A percentile compares a stretch with the other conserved stretches of the same genome.
These are phyloP conservation scores for Ciconia stormi DNA, from an alignment of 2,113 vertebrate genomes.

Conservation along the genomic window DNA sequence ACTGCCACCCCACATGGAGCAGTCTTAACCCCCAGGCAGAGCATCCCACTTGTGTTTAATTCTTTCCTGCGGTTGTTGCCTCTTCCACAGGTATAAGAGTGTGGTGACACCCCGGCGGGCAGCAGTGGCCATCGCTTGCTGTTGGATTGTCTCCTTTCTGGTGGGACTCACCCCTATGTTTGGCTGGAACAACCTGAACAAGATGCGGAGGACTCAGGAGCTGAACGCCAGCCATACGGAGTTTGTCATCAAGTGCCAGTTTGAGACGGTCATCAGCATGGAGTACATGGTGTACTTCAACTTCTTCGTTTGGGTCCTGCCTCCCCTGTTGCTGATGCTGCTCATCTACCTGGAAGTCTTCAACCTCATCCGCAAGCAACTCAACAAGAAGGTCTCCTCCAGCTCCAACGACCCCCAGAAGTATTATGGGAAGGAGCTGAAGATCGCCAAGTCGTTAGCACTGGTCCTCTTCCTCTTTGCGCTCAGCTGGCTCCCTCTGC, in stretches of 20 bases:
- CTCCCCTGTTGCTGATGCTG: conserved; percentile 90
- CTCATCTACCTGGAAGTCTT: conserved; percentile 94
- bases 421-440: conserved; percentile 94
- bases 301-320: conserved; percentile 94
- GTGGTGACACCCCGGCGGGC: conserved; percentile 88
- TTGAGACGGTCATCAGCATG: conserved; percentile 96
- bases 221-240: conserved; percentile 59
- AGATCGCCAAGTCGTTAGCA: conserved; percentile 92
- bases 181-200: conserved; percentile 90
- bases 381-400: conserved; percentile 88
- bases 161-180: conserved; percentile 92
- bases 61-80: not conserved
- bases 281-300: conserved; percentile 99
- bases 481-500: conserved; percentile 93
- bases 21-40: not conserved
- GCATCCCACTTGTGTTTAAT: not conserved
- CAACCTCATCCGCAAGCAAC: conserved; percentile 94
- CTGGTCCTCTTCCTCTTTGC: conserved; percentile 93
- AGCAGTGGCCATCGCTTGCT: conserved; percentile 83
- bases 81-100: conserved; percentile 85
- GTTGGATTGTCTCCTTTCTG: conserved; percentile 89
- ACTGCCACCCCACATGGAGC: not conserved
- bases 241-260: conserved; percentile 82
- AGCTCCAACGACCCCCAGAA: conserved; percentile 85
- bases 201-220: conserved; percentile 66